Base-by-base conservation (phyloP, 2,113 vertebrate genomes). In the Callopanchax toddi region DNA sequence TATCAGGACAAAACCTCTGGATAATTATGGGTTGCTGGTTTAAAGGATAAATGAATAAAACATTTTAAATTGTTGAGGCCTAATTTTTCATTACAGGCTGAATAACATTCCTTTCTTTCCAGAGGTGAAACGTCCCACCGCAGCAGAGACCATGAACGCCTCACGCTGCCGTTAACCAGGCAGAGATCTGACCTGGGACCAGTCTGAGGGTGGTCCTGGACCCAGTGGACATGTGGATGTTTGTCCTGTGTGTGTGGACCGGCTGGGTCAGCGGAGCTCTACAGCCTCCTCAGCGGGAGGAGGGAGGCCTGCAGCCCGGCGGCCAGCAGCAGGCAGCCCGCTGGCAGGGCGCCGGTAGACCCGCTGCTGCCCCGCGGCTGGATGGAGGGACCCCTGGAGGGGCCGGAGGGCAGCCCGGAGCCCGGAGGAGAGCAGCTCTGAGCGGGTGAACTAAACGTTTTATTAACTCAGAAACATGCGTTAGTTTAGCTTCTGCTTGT, bases 381-480 rank as follows among this genome's bases (percentile, higher is more conserved):
- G 66, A 49, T 2, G 40, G 0, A 56, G 3, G 2, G 0, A 5
- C 20, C 2, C 6, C n/a, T 2, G 0, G 62, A 15, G 13, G 0
- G 4, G 40, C 34, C 49, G 23, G 2, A 20, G 45, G n/a, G 52
- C 15, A 42, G 18, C 20, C 37, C 34, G 23, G 62, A 20, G 44
- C 3, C 43, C 43, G 29, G 22, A 40, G 60, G 68, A 73, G 64
- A 25, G 40, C 56, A 1, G 6, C 71, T 39, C 25, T 18, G 45
- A 54, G 1, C 25, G 53, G 84, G 84, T 79, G 51, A 83, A 71
- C 11, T n/a, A n/a, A n/a, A n/a, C n/a, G n/a, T n/a, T n/a, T n/a
- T n/a, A n/a, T n/a, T n/a, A n/a, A n/a, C n/a, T n/a, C n/a, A n/a
- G n/a, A n/a, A n/a, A n/a, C n/a, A n/a, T n/a, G n/a, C n/a, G n/a